Evolutionary conservation across 1,140 invertebrate species (phyloP).

Genomic region (Trichonephila inaurata): DNA sequence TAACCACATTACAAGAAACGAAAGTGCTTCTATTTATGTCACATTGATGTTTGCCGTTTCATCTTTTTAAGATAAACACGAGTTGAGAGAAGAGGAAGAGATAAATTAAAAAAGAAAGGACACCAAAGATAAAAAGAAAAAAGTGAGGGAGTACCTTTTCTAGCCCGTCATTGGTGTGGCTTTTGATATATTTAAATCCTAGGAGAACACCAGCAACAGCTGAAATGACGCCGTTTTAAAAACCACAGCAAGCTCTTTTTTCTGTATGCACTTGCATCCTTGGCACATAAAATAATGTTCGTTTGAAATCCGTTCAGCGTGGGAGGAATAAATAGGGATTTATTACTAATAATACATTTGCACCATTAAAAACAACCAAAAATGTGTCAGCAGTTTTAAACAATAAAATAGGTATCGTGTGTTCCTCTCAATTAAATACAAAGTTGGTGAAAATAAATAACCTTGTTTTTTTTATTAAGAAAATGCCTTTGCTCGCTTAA

Average conservation of each 20-base stretch:
- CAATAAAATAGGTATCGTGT: too few relatives aligned
- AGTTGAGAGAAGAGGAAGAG: neutral
- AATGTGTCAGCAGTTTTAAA: too few relatives aligned
- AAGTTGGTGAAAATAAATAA: too few relatives aligned
- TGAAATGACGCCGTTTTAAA: constrained; percentile 47
- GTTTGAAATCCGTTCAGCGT: neutral
- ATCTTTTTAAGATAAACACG: constrained; percentile 54
- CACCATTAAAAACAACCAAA: too few relatives aligned
- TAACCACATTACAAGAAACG: constrained; percentile 21
- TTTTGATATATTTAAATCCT: constrained; percentile 55
- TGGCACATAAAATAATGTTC: constrained; percentile 28
- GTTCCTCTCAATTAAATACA: too few relatives aligned
- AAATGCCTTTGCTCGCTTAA: too few relatives aligned
- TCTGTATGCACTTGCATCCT: neutral
- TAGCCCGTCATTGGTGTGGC: constrained; percentile 13
- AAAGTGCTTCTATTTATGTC: constrained; percentile 48
- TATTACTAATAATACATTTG: neutral
- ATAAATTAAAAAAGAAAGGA: constrained; percentile 35
- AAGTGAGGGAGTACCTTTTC: neutral
- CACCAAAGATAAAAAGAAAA: constrained; percentile 22
- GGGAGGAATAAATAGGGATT: constrained; percentile 11
- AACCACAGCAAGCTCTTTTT: neutral
- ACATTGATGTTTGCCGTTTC: constrained; percentile 34
- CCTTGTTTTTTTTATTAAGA: too few relatives aligned
- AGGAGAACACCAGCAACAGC: constrained; percentile 11